Percentiles rank a stretch among this genome's conserved stretches.
Conservation (phyloP, 2,797 vertebrate species). For the Tympanoctomys barrerae region DNA sequence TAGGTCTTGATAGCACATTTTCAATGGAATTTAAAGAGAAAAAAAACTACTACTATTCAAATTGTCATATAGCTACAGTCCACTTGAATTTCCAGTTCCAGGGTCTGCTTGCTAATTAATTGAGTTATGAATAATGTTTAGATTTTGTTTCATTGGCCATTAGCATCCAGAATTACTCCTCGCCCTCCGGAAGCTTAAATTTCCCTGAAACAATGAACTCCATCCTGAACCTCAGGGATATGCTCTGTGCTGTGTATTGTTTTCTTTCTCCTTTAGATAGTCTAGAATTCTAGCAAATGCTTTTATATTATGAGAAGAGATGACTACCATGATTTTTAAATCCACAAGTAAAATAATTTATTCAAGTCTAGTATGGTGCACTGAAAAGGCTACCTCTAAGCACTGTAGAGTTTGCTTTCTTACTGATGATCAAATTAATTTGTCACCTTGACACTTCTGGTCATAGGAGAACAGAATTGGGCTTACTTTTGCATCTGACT, state of each 20-base stretch:
- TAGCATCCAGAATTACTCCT: background rate
- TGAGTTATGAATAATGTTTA: background rate
- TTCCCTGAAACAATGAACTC: background rate
- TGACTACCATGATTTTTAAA: background rate
- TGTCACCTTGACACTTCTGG: constrained; percentile 1
- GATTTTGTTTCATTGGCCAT: background rate
- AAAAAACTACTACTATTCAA: background rate
- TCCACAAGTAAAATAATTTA: background rate
- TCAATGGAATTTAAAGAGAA: constrained; percentile 6
- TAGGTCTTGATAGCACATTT: background rate
- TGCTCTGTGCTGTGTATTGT: background rate
- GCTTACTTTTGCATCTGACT: constrained; percentile 24
- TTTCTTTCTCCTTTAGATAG: background rate
- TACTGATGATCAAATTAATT: background rate
- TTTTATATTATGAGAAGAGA: background rate
- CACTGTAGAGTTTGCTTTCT: background rate
- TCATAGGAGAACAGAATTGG: background rate
- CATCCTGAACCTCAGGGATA: too few relatives aligned
- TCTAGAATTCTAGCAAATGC: background rate
- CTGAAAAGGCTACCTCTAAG: background rate
- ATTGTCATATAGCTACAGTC: background rate
- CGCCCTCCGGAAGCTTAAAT: background rate
- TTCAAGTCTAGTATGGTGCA: background rate
- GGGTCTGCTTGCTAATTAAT: background rate
- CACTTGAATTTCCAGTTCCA: background rate